These are phyloP conservation scores for Muscina levida DNA, from an alignment of 2,888 invertebrate genomes.

Conservation along the genomic window DNA sequence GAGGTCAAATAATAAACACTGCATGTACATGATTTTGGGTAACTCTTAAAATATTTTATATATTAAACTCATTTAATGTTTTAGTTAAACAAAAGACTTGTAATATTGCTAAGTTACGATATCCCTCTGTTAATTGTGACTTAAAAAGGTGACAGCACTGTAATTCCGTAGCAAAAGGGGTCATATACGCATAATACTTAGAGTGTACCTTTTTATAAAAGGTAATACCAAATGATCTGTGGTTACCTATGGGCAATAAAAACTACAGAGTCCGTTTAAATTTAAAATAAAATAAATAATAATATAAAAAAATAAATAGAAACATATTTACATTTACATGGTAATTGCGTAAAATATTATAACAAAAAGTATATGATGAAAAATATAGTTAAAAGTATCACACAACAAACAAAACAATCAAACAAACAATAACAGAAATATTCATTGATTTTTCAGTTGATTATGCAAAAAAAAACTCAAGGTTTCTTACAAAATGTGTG, in stretches of 20 bases:
- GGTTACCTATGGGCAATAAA: too few relatives aligned
- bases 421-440: slow-evolving; percentile 25
- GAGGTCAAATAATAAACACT: too few relatives aligned
- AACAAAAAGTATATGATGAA: slow-evolving; percentile 31
- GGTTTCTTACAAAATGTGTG: background rate
- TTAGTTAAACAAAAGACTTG: background rate
- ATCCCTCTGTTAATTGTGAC: slow-evolving; percentile 19
- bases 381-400: slow-evolving; percentile 34
- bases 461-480: background rate
- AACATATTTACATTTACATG: too few relatives aligned
- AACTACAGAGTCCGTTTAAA: slow-evolving; percentile 30
- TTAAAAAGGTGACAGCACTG: slow-evolving; percentile 70
- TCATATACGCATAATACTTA: too few relatives aligned
- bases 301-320: slow-evolving; percentile 17
- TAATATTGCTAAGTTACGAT: too few relatives aligned
- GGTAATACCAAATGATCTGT: slow-evolving; percentile 1
- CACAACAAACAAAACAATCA: slow-evolving; percentile 1
- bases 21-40: too few relatives aligned
- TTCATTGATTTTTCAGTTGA: slow-evolving; percentile 52
- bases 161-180: slow-evolving; percentile 25
- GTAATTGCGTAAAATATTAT: too few relatives aligned
- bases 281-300: slow-evolving; percentile 29
- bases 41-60: too few relatives aligned
- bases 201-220: background rate
- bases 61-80: too few relatives aligned